Base-by-base conservation (phyloP, 2,113 vertebrate species). In the Rutilus rutilus region DNA sequence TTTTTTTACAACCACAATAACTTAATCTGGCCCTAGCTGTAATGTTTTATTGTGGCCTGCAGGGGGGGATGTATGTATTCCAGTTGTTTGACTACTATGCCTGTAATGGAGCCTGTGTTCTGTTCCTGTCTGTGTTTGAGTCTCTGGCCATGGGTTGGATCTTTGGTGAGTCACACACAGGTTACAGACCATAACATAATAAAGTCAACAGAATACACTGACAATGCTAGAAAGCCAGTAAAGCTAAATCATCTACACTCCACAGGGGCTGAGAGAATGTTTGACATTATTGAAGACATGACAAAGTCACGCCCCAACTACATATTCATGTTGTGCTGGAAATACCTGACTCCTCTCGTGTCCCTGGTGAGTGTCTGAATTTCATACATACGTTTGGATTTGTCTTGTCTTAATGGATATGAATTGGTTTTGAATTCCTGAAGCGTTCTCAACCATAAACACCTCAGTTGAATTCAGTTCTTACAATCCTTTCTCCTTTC, bases 71-170 rank as follows among this genome's bases (percentile, higher is more conserved):
- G 91, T 95, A 92, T 74, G 80, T 95, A 36, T 94, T 94, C 87
- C 95, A 96, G 90, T 42, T 96, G 74, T 89, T 95, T n/a, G 94
- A 96, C 54, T 95, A 95, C 83, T 96, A 95, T 1, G 94, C 94
- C 45, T 93, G 92, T 85, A 95, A 95, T 17, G 95, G 95, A 67
- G 84, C 89, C 69, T 94, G 94, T 89, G 73, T 95, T 87, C 87
- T 95, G 67, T 93, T 94, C 2, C 85, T 95, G 15, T 91, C 90
- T 85, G 89, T 93, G 74, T 95, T 95, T 91, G 87, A 94, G 86
- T 47, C 84, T 8, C 64, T 94, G 84, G 89, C 93, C 27, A 27
- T 94, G 52, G 93, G 91, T 75, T 95, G 95, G 95, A n/a, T 93
- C 9, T 95, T 94, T 86, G 95, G 95, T 95, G 83, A 67, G 88